Base-by-base conservation (phyloP, 2,113 vertebrate species). In the Merops nubicus region DNA sequence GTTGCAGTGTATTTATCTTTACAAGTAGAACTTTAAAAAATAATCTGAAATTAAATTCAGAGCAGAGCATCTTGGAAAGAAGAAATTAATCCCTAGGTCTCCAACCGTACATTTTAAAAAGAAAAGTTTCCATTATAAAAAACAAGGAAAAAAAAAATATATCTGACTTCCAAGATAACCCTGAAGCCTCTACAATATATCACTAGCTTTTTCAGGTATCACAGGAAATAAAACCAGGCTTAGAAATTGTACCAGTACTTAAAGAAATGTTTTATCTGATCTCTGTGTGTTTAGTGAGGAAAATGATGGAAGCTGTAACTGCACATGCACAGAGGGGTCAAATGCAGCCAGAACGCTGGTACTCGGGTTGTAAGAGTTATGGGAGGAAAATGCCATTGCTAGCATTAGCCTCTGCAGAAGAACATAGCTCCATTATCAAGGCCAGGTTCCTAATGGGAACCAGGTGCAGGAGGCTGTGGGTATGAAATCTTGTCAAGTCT, bases 361-460 rank as follows among this genome's bases (percentile, higher is more conserved):
- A 43, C 81, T 80, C 34, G 38, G 36, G 15, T 42, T 65, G 33
- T 76, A n/a, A 76, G 91, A 91, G 59, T 94, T 95, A 88, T 51
- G 92, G 78, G 20, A 84, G 75, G 54, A 93, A 94, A 94, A 91
- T 59, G 23, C 31, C 78, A 42, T 36, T 28, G 23, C 85, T 65
- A 48, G 33, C 53, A 36, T 73, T 31, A 82, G 43, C 45, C 70
- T 76, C 79, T 73, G 74, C 45, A 51, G 83, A 84, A 85, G 87
- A 93, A 73, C 78, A 96, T 53, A 96, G 88, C 50, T 92, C 88
- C 82, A 85, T 91, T 96, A 94, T 91, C 82, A 47, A 50, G 91
- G 53, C 78, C 75, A 77, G 54, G 34, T 79, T 91, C 31, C 21
- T 96, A 94, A 96, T 95, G 72, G 78, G 75, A 89, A 85, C 93